Evolutionary conservation across 1,140 invertebrate genomes (phyloP).

Genomic region (Ladona fulva): DNA sequence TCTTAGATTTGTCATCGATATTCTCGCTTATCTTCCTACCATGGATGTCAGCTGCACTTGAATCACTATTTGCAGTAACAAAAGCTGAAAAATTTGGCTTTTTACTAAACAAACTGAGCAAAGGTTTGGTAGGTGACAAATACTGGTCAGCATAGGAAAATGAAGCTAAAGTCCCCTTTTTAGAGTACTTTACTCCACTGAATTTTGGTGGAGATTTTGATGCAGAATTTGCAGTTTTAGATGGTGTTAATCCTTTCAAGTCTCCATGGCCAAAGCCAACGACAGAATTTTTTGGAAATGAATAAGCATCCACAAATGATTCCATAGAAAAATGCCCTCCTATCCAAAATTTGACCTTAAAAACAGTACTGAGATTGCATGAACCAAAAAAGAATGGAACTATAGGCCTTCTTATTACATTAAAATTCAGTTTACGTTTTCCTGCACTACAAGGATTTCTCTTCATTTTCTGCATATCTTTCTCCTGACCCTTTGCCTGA

Average conservation of each 20-base stretch:
- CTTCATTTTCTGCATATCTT: too few species aligned
- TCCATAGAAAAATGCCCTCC: not conserved
- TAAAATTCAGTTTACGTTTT: too few species aligned
- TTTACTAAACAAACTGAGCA: too few species aligned
- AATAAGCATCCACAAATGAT: not conserved
- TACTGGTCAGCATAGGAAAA: not conserved
- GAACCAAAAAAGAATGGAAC: not conserved
- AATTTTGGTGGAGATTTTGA: too few species aligned
- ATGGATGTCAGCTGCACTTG: too few species aligned
- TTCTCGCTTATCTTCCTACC: too few species aligned
- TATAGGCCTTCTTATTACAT: not conserved
- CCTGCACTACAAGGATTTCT: too few species aligned
- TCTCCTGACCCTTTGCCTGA: too few species aligned
- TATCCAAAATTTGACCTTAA: not conserved
- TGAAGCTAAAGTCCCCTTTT: not conserved
- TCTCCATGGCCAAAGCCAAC: not conserved
- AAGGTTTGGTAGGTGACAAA: not conserved
- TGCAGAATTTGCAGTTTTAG: too few species aligned
- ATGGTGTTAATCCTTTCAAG: not conserved
- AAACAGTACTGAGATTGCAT: not conserved
- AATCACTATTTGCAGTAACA: too few species aligned
- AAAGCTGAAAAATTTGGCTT: too few species aligned
- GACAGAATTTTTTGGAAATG: not conserved
- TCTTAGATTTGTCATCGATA: too few species aligned
- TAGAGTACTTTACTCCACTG: not conserved